Conservation (phyloP, 2,113 vertebrate genomes). For the Engystomops pustulosus region DNA sequence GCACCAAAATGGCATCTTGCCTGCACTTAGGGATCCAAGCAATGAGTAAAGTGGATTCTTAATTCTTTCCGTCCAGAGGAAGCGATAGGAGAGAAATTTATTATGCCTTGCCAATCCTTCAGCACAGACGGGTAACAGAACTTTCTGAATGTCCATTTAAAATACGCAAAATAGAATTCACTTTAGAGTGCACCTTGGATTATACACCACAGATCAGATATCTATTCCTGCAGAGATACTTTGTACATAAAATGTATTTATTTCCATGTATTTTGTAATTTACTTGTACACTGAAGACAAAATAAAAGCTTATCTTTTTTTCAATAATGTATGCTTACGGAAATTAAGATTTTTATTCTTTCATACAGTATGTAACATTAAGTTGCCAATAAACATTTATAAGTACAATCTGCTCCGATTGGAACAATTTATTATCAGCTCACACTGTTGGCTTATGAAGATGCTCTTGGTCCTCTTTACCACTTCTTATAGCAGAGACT, state of each 20-base stretch:
- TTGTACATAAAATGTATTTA: constrained; percentile 76
- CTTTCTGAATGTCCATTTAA: constrained; percentile 68
- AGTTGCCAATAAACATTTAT: constrained; percentile 74
- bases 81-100: neutral
- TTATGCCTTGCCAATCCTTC: constrained; percentile 54
- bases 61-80: constrained; percentile 45
- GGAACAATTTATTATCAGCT: neutral
- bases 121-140: constrained; percentile 62
- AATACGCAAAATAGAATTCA: constrained; percentile 64
- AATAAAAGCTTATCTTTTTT: constrained; percentile 71
- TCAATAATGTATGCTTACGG: constrained; percentile 69
- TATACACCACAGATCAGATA: constrained; percentile 61
- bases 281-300: constrained; percentile 69
- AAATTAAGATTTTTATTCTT: constrained; percentile 74
- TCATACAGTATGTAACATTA: constrained; percentile 70
- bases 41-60: constrained; percentile 36
- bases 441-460: too few species aligned
- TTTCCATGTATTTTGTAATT: constrained; percentile 79
- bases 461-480: too few species aligned
- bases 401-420: constrained; percentile 60
- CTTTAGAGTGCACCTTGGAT: constrained; percentile 57
- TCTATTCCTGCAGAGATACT: constrained; percentile 62
- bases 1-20: constrained; percentile 56
- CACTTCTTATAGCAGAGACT: too few species aligned
- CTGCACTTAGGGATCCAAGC: constrained; percentile 47